A percentile compares a stretch with the other conserved stretches of the same genome.
Evolutionary conservation across 2,113 vertebrate species (phyloP).

Genomic region (Thymallus thymallus): DNA sequence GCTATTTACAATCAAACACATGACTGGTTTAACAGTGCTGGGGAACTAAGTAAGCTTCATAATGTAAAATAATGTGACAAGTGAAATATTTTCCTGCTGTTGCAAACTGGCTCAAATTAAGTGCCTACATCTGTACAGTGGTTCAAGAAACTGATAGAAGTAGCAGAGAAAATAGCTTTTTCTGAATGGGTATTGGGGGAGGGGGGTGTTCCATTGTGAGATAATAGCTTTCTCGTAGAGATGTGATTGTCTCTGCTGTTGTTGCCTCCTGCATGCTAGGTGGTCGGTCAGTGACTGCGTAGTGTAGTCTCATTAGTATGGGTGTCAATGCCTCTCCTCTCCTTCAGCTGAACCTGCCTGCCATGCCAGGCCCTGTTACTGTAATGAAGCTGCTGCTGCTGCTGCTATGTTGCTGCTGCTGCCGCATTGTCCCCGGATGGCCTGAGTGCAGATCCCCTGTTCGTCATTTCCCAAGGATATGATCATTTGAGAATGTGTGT

Average conservation of each 20-base stretch:
- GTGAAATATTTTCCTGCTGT: no score
- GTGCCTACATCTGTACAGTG: not conserved
- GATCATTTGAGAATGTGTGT: conserved; percentile 17
- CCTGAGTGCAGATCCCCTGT: conserved; percentile 42
- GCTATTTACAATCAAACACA: no score
- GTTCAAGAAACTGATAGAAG: conserved; percentile 29
- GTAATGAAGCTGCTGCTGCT: conserved; percentile 57
- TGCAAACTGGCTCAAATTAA: no score
- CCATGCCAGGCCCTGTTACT: conserved; percentile 55
- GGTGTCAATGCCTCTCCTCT: conserved; percentile 66
- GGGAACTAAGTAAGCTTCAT: no score
- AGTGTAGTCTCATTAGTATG: conserved; percentile 69
- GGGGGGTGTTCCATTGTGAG: conserved; percentile 10
- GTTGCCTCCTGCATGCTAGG: conserved; percentile 30
- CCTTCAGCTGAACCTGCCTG: conserved; percentile 74
- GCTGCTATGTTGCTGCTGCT: conserved; percentile 48
- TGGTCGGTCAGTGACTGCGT: conserved; percentile 39
- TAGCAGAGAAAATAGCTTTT: conserved; percentile 31
- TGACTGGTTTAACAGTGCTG: no score
- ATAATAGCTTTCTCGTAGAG: conserved; percentile 33
- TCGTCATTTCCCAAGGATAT: conserved; percentile 42
- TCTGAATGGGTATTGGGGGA: conserved; percentile 8
- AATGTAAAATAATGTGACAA: no score
- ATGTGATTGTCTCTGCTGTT: conserved; percentile 42
- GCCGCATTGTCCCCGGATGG: conserved; percentile 70